A percentile compares a stretch with the other conserved stretches of the same genome.
These are phyloP conservation scores for Cyrtodaria siliqua DNA, from an alignment of 2,888 invertebrate species.

Conservation along the genomic window DNA sequence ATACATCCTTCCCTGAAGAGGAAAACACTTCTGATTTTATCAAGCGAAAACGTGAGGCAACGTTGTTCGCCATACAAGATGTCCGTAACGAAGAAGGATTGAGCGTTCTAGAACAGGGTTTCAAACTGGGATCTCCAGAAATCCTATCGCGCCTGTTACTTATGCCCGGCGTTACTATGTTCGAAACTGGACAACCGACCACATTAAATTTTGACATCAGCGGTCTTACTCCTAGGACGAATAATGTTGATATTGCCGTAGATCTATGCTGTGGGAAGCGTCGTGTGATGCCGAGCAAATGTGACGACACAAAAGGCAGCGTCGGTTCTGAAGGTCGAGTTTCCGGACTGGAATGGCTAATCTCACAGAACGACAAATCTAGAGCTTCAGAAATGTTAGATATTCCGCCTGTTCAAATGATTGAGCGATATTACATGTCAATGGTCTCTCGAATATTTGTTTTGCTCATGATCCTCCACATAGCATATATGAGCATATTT, in stretches of 20 bases:
- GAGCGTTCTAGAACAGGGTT: slow-evolving; percentile 77
- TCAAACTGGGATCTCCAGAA: slow-evolving; percentile 73
- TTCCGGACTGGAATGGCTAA: slow-evolving; percentile 81
- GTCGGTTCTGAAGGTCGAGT: slow-evolving; percentile 45
- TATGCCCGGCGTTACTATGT: slow-evolving; percentile 76
- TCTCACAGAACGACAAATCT: slow-evolving; percentile 68
- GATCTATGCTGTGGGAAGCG: slow-evolving; percentile 36
- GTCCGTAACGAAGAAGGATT: slow-evolving; percentile 75
- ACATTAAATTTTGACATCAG: slow-evolving; percentile 78
- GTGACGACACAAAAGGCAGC: slow-evolving; percentile 15
- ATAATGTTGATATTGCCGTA: slow-evolving; percentile 52
- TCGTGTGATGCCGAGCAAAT: slow-evolving; percentile 25
- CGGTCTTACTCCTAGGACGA: slow-evolving; percentile 74
- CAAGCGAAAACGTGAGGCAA: slow-evolving; percentile 63
- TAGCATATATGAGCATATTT: slow-evolving; percentile 81
- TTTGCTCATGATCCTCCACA: slow-evolving; percentile 78
- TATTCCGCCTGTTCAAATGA: slow-evolving; percentile 77
- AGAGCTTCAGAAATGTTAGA: slow-evolving; percentile 79
- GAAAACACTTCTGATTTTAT: slow-evolving; percentile 66
- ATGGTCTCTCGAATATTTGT: slow-evolving; percentile 80
- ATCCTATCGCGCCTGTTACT: slow-evolving; percentile 76
- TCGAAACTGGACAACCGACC: slow-evolving; percentile 45
- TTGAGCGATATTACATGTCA: slow-evolving; percentile 79
- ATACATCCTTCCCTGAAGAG: slow-evolving; percentile 69
- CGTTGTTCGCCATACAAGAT: slow-evolving; percentile 72